Conservation (phyloP, 2,888 invertebrate genomes). For the Coremacera marginata region DNA sequence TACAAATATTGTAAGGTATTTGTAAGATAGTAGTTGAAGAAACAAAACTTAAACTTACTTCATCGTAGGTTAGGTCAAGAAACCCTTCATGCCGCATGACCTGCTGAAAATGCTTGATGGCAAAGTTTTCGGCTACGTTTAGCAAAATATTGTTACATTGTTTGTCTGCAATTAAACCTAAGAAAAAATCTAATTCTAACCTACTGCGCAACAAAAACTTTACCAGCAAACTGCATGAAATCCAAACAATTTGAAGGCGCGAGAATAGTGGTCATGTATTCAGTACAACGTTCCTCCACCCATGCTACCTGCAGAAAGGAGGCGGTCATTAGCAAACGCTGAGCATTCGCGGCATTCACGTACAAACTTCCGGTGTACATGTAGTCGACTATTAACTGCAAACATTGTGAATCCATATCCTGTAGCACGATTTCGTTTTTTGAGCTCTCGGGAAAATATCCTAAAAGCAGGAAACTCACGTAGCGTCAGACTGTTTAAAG, state of each 20-base stretch:
- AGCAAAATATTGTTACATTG: constrained; percentile 52
- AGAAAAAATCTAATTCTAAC: not conserved
- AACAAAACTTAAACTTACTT: constrained; percentile 47
- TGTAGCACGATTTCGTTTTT: constrained; percentile 52
- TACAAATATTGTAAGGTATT: constrained; percentile 30
- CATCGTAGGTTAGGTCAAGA: constrained; percentile 52
- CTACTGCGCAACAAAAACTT: not conserved
- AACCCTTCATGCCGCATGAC: constrained; percentile 56
- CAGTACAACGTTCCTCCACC: constrained; percentile 53
- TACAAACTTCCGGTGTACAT: constrained; percentile 55
- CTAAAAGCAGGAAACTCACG: constrained; percentile 37
- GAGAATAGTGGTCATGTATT: constrained; percentile 49
- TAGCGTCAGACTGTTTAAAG: not conserved
- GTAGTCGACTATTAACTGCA: constrained; percentile 53
- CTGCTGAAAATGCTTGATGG: constrained; percentile 55
- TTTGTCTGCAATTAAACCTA: constrained; percentile 49
- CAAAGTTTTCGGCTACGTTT: constrained; percentile 52
- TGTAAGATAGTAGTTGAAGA: not conserved
- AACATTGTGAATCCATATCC: constrained; percentile 51
- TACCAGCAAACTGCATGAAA: constrained; percentile 55
- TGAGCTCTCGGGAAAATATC: constrained; percentile 54
- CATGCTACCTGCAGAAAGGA: constrained; percentile 54
- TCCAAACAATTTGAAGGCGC: constrained; percentile 55
- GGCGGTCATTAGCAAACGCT: constrained; percentile 52
- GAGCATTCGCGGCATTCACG: constrained; percentile 50